Evolutionary conservation across 2,888 invertebrate species (phyloP), one percentile per base, ranked within the genome.

Genomic region (Xanthia togata): DNA sequence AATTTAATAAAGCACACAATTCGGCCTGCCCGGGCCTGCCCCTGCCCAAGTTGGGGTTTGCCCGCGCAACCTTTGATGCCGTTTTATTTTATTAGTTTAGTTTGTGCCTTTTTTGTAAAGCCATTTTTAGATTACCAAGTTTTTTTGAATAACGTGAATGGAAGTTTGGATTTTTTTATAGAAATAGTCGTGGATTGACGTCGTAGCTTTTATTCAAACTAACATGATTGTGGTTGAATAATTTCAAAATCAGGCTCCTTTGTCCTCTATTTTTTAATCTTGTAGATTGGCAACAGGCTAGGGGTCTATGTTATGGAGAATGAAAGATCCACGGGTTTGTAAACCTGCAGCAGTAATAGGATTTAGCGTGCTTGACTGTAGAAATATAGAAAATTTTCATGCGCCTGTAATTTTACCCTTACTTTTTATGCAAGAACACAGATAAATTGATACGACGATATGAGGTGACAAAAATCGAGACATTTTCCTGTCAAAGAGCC

Each of bases 1-100:
- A 81, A 85, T 85, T 85, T 86, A 67, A 87, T 87, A 79, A 84
- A 78, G 57, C 53, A 35, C 44, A 72, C 55, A 69, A 70, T 83
- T 64, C 53, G 9, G 17, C 17, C 14, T 26, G 23, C 50, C 26
- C 41, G 55, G 20, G 26, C 35, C 65, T 20, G 20, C 55, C 38
- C 26, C 3, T 69, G 55, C 35, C 62, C n/a, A 41, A 70, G n/a
- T 64, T 41, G 14, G 60, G 5, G 38, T 55, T 70, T 76, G 72
- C 76, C 62, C 47, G 38, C 55, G 67, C 63, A 76, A 73, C 76
- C 84, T 84, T 77, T 73, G 67, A 77, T 68, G 38, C 35, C 68
- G 26, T 70, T 70, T 81, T 82, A 55, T 70, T 70, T 81, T 82
- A 55, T 81, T 77, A 65, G 35, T 57, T 59, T 59, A 78, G 44